phyloP scores from a whole-genome alignment of 2,113 vertebrate species.

The Tiliqua scincoides region DNA sequence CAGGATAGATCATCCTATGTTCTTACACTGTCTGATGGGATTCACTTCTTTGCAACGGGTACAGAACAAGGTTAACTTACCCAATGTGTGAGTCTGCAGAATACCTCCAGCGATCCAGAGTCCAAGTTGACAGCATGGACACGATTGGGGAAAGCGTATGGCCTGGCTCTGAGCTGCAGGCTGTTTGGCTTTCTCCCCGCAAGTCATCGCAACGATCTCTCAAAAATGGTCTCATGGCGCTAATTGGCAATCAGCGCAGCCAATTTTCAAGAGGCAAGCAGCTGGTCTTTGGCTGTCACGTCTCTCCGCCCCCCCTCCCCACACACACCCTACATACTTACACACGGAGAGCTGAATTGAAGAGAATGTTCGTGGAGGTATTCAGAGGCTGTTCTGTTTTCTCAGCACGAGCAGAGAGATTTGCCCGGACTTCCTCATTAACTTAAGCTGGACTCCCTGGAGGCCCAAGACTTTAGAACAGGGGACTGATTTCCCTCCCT shows the following conservation, averaged over 20 bases:
- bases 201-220: not conserved
- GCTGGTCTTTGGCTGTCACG: not conserved
- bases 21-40: not conserved
- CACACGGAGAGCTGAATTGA: not conserved
- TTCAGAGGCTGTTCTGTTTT: not conserved
- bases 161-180: not conserved
- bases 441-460: not conserved
- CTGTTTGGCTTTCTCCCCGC: not conserved
- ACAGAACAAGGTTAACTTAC: not conserved
- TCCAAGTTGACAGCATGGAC: not conserved
- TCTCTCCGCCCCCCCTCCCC: accelerated
- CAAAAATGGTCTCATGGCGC: accelerated
- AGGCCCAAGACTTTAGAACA: constrained; percentile 38
- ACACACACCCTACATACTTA: not conserved
- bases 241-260: accelerated
- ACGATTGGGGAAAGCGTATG: not conserved
- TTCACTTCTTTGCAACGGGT: too few relatives aligned
- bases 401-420: not conserved
- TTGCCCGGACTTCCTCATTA: not conserved
- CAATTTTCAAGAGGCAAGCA: not conserved
- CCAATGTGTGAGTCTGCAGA: not conserved
- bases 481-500: constrained; percentile 22
- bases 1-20: not conserved
- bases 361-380: accelerated
- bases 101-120: not conserved